These are phyloP conservation scores for Gallinago nigripennis DNA, from an alignment of 2,797 vertebrate species.

Conservation along the genomic window DNA sequence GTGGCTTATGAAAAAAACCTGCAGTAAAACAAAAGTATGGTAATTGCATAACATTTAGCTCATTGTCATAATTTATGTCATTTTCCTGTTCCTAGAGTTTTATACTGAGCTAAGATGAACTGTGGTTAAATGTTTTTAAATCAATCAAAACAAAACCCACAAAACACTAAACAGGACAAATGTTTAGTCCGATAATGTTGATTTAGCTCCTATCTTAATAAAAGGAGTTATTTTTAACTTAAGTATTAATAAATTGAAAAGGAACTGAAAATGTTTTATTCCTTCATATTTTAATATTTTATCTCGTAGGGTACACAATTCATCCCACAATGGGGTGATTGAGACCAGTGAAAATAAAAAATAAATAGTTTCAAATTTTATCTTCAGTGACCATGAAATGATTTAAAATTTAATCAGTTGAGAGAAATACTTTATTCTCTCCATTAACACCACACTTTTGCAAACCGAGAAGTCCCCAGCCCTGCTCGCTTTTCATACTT, in stretches of 20 bases:
- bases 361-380: background rate
- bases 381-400: background rate
- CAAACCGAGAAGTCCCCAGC: background rate
- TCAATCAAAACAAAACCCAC: background rate
- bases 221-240: background rate
- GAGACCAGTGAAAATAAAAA: background rate
- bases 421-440: background rate
- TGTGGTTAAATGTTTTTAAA: background rate
- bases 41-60: background rate
- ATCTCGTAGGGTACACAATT: background rate
- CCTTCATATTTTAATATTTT: background rate
- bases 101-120: background rate
- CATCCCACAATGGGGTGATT: background rate
- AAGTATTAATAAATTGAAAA: background rate
- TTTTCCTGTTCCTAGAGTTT: background rate
- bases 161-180: background rate
- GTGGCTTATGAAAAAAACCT: background rate
- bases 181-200: background rate
- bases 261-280: background rate
- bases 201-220: background rate
- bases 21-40: background rate
- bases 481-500: background rate
- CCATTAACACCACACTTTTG: background rate
- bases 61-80: background rate
- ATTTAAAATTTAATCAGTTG: background rate